Evolutionary conservation across 2,797 vertebrate genomes (phyloP).

Genomic region (Coregonus sp.): DNA sequence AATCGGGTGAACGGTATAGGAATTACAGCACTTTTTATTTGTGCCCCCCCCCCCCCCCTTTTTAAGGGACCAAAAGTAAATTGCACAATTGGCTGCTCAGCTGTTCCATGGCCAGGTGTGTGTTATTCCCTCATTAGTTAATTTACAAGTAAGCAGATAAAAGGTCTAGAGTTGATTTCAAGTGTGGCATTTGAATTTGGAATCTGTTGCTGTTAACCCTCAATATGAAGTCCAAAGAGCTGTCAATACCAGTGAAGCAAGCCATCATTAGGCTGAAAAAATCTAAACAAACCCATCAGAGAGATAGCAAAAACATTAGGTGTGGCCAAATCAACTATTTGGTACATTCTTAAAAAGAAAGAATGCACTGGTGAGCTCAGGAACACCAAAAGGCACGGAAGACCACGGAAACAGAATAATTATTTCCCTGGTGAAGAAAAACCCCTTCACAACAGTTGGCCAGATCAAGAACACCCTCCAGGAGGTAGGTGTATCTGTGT

Average conservation of each 20-base stretch:
- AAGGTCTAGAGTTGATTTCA: no score
- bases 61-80: no score
- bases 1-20: constrained; percentile 41
- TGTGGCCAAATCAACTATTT: constrained; percentile 36
- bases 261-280: constrained; percentile 42
- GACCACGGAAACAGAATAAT: no score
- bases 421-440: no score
- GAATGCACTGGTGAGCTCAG: no score
- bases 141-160: no score
- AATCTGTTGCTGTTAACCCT: not conserved
- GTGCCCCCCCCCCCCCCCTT: not conserved
- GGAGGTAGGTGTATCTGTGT: constrained; percentile 21
- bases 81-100: no score
- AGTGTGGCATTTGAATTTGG: no score
- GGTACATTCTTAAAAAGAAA: constrained; percentile 32
- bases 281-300: no score
- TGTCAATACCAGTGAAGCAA: constrained; percentile 37
- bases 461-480: constrained; percentile 31
- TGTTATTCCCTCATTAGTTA: no score
- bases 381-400: no score
- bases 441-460: constrained; percentile 21
- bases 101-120: no score
- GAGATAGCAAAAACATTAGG: constrained; percentile 10
- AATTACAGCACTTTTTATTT: constrained; percentile 27
- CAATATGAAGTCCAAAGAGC: constrained; percentile 33